Evolutionary conservation across 1,140 invertebrate genomes (phyloP), one percentile per base, ranked within the genome.

Genomic region (Pachypeltis micranthus): DNA sequence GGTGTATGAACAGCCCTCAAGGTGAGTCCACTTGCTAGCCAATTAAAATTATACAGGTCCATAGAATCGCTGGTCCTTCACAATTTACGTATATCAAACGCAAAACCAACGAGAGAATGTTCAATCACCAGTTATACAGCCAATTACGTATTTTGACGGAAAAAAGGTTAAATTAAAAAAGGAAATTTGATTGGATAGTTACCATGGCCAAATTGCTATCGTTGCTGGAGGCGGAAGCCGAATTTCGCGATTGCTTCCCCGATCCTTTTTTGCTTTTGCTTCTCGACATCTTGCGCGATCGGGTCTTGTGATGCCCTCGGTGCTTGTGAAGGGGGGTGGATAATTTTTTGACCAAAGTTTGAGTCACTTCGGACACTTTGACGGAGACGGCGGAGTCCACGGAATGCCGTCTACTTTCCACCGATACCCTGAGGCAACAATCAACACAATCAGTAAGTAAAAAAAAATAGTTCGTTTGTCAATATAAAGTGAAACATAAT

Each of bases 341-440:
- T 1, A 60, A 56, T 60, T 65, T 65, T 34, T 65, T 65, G 16
- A 65, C 64, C 2, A 83, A 79, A 69, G 87, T 88, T 16, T 86
- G 85, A 68, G 86, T 87, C 73, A 90, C 78, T 74, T 90, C 85
- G 0, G 86, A 83, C 54, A 88, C 85, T 75, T 90, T 85, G 0
- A 92, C 83, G 0, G 88, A 91, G 26, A 88, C 79, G 69, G 91
- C 87, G 44, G 89, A 91, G 70, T 93, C 90, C 2, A 90, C 78
- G 0, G 89, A 91, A 71, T 91, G 89, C 39, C 88, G 77, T 24
- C 88, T 77, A 0, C 87, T 90, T 71, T 90, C 88, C 1, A 91
- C 86, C 0, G 87, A 90, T 0, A 90, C 85, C 68, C 87, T 85
- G 64, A 86, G 31, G 25, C 23, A 59, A 59, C n/a, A 47, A 7